phyloP scores from a whole-genome alignment of 2,113 vertebrate genomes.

The Anhinga rufa region DNA sequence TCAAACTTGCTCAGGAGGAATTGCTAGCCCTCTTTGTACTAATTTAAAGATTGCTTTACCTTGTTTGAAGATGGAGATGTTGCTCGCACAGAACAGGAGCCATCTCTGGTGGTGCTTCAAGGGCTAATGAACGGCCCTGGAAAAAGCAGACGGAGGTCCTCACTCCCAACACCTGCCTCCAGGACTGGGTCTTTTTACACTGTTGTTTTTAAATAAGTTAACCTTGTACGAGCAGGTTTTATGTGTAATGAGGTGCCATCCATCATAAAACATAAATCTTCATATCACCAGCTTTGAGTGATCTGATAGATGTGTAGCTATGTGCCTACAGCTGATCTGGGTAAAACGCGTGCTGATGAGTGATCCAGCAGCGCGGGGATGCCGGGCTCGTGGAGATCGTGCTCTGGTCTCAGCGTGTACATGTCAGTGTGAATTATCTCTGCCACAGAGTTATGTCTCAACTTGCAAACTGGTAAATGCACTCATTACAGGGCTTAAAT shows the following conservation, averaged over 20 bases:
- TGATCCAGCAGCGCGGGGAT: fast-evolving
- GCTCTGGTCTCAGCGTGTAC: neutral
- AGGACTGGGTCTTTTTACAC: neutral
- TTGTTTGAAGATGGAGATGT: neutral
- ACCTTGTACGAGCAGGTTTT: neutral
- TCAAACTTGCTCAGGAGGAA: neutral
- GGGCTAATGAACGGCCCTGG: neutral
- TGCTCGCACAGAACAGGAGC: fast-evolving
- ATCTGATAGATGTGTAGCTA: neutral
- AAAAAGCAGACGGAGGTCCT: neutral
- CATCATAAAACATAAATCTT: neutral
- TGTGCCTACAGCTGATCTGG: neutral
- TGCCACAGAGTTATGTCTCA: neutral
- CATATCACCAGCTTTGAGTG: neutral
- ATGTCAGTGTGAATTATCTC: neutral
- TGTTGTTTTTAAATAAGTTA: neutral
- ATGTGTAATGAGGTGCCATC: neutral
- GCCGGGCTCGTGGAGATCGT: fast-evolving
- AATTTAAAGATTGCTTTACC: neutral
- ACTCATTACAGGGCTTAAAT: neutral
- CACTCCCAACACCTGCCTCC: neutral
- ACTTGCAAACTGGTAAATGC: neutral
- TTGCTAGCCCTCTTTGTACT: neutral
- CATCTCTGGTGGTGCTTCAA: fast-evolving
- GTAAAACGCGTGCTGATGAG: neutral